A percentile compares a stretch with the other conserved stretches of the same genome.
phyloP scores from a whole-genome alignment of 1,140 invertebrate species.

The Calliopsis andreniformis region DNA sequence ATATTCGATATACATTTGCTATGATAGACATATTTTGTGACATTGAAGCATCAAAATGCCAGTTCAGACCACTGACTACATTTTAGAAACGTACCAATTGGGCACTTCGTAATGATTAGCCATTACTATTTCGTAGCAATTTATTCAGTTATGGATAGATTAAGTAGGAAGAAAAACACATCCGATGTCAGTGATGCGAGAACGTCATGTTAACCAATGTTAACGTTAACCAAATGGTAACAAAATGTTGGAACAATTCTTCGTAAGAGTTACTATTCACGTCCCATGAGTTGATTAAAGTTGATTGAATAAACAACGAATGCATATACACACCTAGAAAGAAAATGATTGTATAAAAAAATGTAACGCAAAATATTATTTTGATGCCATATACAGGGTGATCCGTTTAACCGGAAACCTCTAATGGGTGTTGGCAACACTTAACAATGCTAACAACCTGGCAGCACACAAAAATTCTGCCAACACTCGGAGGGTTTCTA shows the following conservation, averaged over 20 bases:
- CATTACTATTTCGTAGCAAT: constrained; percentile 81
- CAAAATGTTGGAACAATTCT: not conserved
- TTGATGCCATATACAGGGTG: constrained; percentile 31
- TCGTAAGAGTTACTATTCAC: not conserved
- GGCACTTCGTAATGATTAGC: constrained; percentile 94
- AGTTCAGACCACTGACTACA: not conserved
- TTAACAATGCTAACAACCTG: too few relatives aligned
- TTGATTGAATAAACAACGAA: not conserved
- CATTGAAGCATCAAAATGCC: constrained; percentile 54
- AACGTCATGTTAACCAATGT: constrained; percentile 41
- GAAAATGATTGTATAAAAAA: constrained; percentile 17
- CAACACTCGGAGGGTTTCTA: too few relatives aligned
- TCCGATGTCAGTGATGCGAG: constrained; percentile 30
- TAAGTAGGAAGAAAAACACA: constrained; percentile 33
- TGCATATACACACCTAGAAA: not conserved
- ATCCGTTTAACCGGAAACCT: too few relatives aligned
- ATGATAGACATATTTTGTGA: constrained; percentile 24
- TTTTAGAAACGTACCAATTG: constrained; percentile 85
- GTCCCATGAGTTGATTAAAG: not conserved
- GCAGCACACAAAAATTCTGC: too few relatives aligned
- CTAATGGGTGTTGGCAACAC: too few relatives aligned
- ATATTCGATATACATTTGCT: constrained; percentile 12
- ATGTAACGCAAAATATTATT: constrained; percentile 20
- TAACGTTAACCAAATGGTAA: constrained; percentile 24
- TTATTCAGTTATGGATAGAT: not conserved